phyloP scores from a whole-genome alignment of 2,113 vertebrate species.

The Oryzias javanicus region DNA sequence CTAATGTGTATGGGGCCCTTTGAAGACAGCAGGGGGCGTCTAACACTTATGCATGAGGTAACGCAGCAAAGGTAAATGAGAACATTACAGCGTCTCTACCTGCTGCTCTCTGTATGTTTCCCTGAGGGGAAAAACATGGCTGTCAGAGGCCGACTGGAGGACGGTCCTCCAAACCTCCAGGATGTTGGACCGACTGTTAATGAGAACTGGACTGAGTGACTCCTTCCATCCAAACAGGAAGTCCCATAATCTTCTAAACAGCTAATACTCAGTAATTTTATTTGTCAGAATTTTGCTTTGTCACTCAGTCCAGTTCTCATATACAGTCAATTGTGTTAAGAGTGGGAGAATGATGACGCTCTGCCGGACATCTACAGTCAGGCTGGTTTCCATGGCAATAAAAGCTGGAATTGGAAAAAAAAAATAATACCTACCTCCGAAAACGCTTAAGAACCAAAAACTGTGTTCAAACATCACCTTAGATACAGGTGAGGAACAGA shows the following conservation, averaged over 20 bases:
- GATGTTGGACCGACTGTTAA: too few species aligned
- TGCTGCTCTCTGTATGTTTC: slow-evolving; percentile 24
- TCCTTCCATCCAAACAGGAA: too few species aligned
- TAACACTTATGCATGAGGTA: slow-evolving; percentile 45
- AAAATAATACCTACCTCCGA: too few species aligned
- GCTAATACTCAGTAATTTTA: too few species aligned
- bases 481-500: not conserved
- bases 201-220: too few species aligned
- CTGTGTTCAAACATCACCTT: slow-evolving; percentile 1
- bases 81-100: slow-evolving; percentile 50
- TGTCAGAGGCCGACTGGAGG: slow-evolving; percentile 16
- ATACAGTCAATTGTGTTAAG: too few species aligned
- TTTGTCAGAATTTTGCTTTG: too few species aligned
- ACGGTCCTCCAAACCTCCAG: slow-evolving; percentile 39
- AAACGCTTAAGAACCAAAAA: too few species aligned
- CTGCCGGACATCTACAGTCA: not conserved
- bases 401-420: too few species aligned
- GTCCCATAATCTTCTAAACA: too few species aligned
- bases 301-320: too few species aligned
- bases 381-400: too few species aligned
- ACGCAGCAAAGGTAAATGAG: slow-evolving; percentile 51
- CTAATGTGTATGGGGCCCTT: slow-evolving; percentile 15
- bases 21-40: slow-evolving; percentile 9
- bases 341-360: slow-evolving; percentile 6
- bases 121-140: slow-evolving; percentile 22